Conservation (phyloP, 2,113 vertebrate species). For the Trochalopteron elliotii region DNA sequence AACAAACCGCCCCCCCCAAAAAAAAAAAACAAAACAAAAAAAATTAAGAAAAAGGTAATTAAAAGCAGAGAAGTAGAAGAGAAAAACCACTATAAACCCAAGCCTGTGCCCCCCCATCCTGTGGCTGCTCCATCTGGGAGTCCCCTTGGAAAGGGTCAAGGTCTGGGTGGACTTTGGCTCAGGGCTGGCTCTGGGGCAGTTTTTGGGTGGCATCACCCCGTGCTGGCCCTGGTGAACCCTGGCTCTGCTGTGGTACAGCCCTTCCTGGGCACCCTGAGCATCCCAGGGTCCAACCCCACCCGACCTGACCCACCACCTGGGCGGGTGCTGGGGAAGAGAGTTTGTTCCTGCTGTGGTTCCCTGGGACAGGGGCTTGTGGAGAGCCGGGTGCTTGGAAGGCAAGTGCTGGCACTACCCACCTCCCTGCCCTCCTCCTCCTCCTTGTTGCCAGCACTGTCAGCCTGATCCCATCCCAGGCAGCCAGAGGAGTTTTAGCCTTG, state of each 20-base stretch:
- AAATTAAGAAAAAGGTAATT: background rate
- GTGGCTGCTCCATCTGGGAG: background rate
- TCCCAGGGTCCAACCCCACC: accelerated
- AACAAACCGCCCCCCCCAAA: no score
- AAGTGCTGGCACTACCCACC: background rate
- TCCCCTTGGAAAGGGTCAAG: background rate
- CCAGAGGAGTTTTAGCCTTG: background rate
- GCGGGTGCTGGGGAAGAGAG: accelerated
- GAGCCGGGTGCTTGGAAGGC: accelerated
- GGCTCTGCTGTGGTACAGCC: background rate
- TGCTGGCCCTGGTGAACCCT: accelerated
- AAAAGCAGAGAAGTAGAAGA: background rate
- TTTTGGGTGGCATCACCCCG: accelerated
- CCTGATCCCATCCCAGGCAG: accelerated
- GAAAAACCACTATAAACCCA: conserved; percentile 12
- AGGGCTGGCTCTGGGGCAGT: background rate
- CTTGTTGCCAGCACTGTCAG: background rate
- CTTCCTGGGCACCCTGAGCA: background rate
- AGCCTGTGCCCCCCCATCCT: background rate
- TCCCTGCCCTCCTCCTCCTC: background rate
- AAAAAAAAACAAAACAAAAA: background rate
- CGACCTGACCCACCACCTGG: accelerated
- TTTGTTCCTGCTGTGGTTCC: background rate
- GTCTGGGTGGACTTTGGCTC: background rate
- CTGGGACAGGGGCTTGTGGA: background rate